Evolutionary conservation across 2,797 vertebrate genomes (phyloP).

Genomic region (Delichon dasypus): DNA sequence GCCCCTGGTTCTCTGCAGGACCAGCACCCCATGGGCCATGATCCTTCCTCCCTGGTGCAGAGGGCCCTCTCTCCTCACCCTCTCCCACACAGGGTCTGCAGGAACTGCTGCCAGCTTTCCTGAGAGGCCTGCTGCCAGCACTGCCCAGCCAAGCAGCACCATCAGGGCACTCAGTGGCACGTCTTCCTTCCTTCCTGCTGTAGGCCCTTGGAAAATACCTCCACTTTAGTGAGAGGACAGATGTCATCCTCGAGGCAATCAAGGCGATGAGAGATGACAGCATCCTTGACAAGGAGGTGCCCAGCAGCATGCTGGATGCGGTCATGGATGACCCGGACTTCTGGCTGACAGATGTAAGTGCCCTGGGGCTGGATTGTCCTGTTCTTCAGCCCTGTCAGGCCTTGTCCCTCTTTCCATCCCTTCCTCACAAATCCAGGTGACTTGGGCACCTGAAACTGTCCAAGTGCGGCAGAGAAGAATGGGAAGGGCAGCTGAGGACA

Average conservation of each 20-base stretch:
- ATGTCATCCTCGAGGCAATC: accelerated
- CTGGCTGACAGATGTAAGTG: neutral
- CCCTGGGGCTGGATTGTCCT: neutral
- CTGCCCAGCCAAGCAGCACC: neutral
- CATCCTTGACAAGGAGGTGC: neutral
- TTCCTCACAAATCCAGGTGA: neutral
- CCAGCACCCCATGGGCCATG: neutral
- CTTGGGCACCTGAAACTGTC: neutral
- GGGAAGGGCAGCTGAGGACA: neutral
- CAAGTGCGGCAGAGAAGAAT: accelerated
- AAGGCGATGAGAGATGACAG: neutral
- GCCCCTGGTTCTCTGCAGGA: neutral
- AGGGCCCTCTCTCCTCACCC: neutral
- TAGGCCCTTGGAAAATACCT: neutral
- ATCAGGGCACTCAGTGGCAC: neutral
- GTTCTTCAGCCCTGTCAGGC: neutral
- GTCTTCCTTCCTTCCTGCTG: neutral
- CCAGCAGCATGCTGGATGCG: neutral
- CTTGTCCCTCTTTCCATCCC: neutral
- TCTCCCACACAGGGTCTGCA: neutral
- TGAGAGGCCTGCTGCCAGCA: neutral
- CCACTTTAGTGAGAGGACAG: neutral
- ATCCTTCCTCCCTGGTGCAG: neutral
- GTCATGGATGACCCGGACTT: neutral
- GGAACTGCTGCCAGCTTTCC: neutral